phyloP scores from a whole-genome alignment of 2,797 vertebrate species.

The Sebastes baramenuke region DNA sequence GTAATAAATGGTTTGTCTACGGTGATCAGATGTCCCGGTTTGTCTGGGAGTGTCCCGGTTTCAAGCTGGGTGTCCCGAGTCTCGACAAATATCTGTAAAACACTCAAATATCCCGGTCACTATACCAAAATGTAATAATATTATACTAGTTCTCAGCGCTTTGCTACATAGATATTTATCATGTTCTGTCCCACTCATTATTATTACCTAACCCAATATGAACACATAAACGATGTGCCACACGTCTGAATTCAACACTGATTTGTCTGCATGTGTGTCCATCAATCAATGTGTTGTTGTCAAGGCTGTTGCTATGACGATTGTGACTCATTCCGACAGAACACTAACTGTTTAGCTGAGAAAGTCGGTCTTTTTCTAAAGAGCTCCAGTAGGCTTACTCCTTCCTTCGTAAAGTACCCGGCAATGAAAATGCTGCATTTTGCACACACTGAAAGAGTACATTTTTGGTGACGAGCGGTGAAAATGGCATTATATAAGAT shows the following conservation, averaged over 20 bases:
- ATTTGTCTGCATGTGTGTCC: background rate
- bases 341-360: no score
- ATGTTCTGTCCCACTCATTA: no score
- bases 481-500: background rate
- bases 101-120: no score
- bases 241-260: no score
- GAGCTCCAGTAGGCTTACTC: background rate
- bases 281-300: background rate
- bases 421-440: background rate
- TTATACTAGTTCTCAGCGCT: background rate
- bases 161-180: no score
- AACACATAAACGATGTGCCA: no score
- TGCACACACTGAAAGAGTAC: background rate
- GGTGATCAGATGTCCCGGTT: background rate
- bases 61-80: no score
- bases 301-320: background rate
- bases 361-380: background rate
- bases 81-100: no score
- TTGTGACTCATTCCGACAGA: no score
- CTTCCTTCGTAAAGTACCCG: background rate
- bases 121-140: background rate
- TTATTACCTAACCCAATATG: no score
- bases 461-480: background rate
- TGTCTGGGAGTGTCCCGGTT: no score
- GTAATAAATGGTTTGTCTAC: background rate